Evolutionary conservation across 2,797 vertebrate genomes (phyloP), one percentile per base, ranked within the genome.

Genomic region (Lagocephalus sceleratus): DNA sequence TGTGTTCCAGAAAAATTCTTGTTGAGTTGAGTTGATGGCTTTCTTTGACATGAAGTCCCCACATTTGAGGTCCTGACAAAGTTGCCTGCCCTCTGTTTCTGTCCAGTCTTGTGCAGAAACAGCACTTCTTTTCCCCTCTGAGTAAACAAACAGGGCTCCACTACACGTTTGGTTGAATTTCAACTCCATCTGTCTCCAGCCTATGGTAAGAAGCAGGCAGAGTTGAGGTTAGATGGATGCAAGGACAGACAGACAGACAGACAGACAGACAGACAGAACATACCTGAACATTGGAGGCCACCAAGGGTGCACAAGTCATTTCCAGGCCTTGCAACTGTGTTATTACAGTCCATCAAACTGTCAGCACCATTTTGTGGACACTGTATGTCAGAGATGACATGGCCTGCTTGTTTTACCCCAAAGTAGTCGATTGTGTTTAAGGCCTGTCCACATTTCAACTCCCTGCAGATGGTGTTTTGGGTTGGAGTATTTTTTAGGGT

Each of bases 51-150:
- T 11, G 0, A 2, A 15, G 0, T 2, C 1, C n/a, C 82, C 78
- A 43, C 88, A 90, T 0, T 58, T 0, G 45, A 90, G 46, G 38
- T 80, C 35, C 1, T 20, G 0, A 44, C 90, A 91, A 25, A 90
- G 54, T 15, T 0, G 11, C 0, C 49, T 0, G 1, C 51, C 6
- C 32, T 57, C 61, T 1, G 0, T 5, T 0, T 2, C 0, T 1
- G 6, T 49, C 83, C 76, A 87, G 32, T 20, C 11, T 2, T 74
- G 2, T 0, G 0, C 1, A n/a, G 61, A 63, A 9, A 90, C 57
- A 0, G n/a, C 1, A 0, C 0, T 10, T 5, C 0, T 15, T 0
- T 0, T 0, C 0, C 0, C 1, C 1, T 47, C 0, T 0, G 50
- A 57, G 20, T 57, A 0, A 40, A 83, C 25, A 1, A 22, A 56